Base-by-base conservation (phyloP, 2,797 vertebrate genomes). In the Molossus molossus region DNA sequence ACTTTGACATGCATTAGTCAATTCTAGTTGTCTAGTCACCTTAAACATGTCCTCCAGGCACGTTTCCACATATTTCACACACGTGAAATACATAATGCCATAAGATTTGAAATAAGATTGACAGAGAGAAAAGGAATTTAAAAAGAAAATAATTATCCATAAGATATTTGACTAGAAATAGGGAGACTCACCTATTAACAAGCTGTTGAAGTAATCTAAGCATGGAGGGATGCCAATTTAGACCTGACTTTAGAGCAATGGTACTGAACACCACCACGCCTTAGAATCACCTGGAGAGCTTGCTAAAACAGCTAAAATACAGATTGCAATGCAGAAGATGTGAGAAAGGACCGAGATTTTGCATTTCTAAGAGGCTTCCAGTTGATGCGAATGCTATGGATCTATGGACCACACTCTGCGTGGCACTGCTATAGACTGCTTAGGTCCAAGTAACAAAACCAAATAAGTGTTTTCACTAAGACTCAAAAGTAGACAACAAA, bases 101-200 rank as follows among this genome's bases (percentile, higher is more conserved):
- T 58, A 85, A 85, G 18, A 86, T 48, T 53, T 73, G 23, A 81
- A 77, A 76, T 91, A 85, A 91, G 14, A 80, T 77, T 57, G 55
- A 81, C 20, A 65, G 10, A 93, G n/a, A 79, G 13, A 75, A 87
- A 55, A 84, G 12, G 9, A 92, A 86, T 91, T 81, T 15, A 21
- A 72, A 87, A 89, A 73, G 12, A 85, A 88, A 81, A 84, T 48
- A 84, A 57, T 13, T 77, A 5, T 23, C 18, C 2, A 29, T 65
- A 85, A 86, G 29, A 82, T 76, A 85, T 82, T 92, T 86, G 37
- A 48, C 37, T 64, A 20, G n/a, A 94, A 79, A 89, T 12, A 65
- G 3, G 23, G 67, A 75, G 5, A 75, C 29, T 80, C 17, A 57
- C 23, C n/a, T 53, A 29, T 27, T 60, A 77, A 67, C 37, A 90